Percentiles rank a stretch among this genome's conserved stretches.
These are phyloP conservation scores for Embidobia sp. DNA, from an alignment of 2,888 invertebrate species.

Conservation along the genomic window DNA sequence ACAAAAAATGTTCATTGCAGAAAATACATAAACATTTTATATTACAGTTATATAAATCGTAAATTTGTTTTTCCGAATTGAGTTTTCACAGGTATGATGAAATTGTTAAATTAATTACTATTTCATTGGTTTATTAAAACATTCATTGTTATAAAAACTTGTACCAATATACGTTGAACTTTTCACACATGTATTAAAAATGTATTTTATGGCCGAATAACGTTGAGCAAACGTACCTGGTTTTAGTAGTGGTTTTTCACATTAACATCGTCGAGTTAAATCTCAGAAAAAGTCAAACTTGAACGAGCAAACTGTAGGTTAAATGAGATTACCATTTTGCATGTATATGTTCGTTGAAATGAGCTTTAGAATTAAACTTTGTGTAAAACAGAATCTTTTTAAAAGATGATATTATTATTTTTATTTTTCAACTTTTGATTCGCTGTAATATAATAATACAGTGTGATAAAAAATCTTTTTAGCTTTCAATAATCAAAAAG, in stretches of 20 bases:
- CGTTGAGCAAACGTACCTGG: background rate
- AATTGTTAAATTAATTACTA: too few relatives aligned
- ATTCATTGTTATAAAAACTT: too few relatives aligned
- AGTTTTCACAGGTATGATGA: too few relatives aligned
- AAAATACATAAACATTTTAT: too few relatives aligned
- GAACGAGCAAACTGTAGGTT: slow-evolving; percentile 9
- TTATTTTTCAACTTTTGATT: background rate
- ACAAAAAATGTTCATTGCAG: too few relatives aligned
- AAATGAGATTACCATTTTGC: slow-evolving; percentile 17
- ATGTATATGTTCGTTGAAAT: slow-evolving; percentile 3
- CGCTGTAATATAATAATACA: slow-evolving; percentile 1
- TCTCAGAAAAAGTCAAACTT: slow-evolving; percentile 18
- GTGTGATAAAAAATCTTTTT: too few relatives aligned
- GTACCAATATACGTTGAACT: too few relatives aligned
- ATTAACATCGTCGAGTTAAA: slow-evolving; percentile 16
- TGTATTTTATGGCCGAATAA: background rate
- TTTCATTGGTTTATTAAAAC: too few relatives aligned
- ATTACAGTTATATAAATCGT: too few relatives aligned
- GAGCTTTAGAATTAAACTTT: slow-evolving; percentile 22
- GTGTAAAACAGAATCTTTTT: background rate
- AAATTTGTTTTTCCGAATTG: too few relatives aligned
- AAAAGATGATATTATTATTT: background rate
- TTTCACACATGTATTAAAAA: background rate
- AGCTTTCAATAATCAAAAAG: too few relatives aligned
- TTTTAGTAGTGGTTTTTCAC: background rate